Base-by-base conservation (phyloP, 1,140 invertebrate species). In the Eciton burchellii region DNA sequence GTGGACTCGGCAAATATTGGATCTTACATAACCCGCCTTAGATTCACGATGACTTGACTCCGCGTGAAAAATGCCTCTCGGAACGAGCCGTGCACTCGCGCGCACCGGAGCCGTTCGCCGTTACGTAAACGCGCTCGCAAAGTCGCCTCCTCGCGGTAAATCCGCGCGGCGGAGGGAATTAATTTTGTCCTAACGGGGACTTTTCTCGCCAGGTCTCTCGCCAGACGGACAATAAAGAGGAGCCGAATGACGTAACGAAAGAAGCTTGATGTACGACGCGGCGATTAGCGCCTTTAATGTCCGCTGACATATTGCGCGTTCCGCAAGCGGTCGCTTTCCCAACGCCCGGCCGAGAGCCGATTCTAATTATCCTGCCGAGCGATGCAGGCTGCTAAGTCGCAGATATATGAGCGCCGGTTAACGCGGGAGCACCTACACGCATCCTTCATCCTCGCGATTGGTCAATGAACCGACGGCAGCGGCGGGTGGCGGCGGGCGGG, bases 1-100 rank as follows among this genome's bases (percentile, higher is more conserved):
- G 41, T 59, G 49, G 79, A 79, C 71, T 76, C 63, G 54, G 24
- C 85, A 87, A 86, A 86, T 85, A 87, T 87, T 85, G 26, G 56
- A 62, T 24, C 43, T 83, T 83, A 65, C 29, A 47, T 65, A 87
- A 76, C 57, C 56, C 21, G 56, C 19, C n/a, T 62, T 54, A 41
- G 56, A 73, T 52, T 60, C 43, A 19, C 56, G 43, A 73, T 41
- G 68, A 60, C 21, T 72, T 72, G 73, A 43, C 16, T 49, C 41
- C 62, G 29, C 52, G 4, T 5, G 16, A 35, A 63, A 56, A 59
- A 43, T 16, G 3, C 35, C 24, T 82, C 35, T 72, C 84, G 16
- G 35, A 41, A 24, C 6, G 59, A 71, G 54, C 29, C 16, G 35
- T 19, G 43, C 49, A 41, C n/a, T 57, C 12, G 4, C 21, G 66